These are phyloP conservation scores for Acanthoscelides obtectus DNA, from an alignment of 2,888 invertebrate species.

Conservation along the genomic window DNA sequence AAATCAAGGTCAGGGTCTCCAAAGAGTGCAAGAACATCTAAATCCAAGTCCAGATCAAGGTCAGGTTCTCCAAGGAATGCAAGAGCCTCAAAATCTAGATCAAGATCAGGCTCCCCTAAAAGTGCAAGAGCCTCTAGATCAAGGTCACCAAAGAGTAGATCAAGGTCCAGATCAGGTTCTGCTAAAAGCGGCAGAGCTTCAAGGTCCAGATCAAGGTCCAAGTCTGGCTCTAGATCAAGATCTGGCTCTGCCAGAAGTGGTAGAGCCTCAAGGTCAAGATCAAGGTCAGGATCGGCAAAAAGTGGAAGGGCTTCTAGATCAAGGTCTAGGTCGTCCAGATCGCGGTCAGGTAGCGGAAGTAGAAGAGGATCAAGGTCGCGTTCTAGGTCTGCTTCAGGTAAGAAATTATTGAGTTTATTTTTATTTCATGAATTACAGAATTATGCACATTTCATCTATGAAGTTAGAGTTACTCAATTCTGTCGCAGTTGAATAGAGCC, in stretches of 20 bases:
- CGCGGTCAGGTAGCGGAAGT: conserved; percentile 17
- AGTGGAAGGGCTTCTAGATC: conserved; percentile 27
- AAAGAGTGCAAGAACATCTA: conserved; percentile 26
- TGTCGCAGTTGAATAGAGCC: not conserved
- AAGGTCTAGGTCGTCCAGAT: conserved; percentile 27
- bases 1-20: conserved; percentile 7
- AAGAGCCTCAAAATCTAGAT: conserved; percentile 31
- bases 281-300: conserved; percentile 20
- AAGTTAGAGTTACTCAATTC: no score
- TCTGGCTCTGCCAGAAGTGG: conserved; percentile 22
- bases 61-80: conserved; percentile 31
- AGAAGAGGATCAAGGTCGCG: conserved; percentile 11
- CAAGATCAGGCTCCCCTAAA: conserved; percentile 36
- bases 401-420: conserved; percentile 22
- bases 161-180: conserved; percentile 28
- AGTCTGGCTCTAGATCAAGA: conserved; percentile 25
- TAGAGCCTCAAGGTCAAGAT: conserved; percentile 15
- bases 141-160: conserved; percentile 26
- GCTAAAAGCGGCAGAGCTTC: conserved; percentile 2
- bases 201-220: conserved; percentile 33
- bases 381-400: conserved; percentile 30
- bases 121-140: conserved; percentile 25
- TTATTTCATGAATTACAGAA: no score
- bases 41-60: conserved; percentile 26
- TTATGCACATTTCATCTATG: no score